Base-by-base conservation (phyloP, 2,888 invertebrate genomes). In the Abscondita cerata region DNA sequence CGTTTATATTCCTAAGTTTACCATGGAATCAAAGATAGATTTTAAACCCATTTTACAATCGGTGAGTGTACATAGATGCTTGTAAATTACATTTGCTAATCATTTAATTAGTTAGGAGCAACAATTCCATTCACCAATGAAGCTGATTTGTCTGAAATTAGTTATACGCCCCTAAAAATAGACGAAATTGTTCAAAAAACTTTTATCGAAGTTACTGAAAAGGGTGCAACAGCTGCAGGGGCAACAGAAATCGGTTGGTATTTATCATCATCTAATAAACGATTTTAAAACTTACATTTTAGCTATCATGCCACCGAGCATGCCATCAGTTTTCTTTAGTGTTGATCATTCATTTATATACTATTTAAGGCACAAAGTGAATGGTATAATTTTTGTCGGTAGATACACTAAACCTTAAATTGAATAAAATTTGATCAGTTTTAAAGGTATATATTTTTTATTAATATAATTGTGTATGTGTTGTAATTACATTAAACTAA, bases 1-100 rank as follows among this genome's bases (percentile, higher is more conserved):
- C 15, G 57, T 72, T 2, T 19, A 46, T 13, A 62, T 72, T 31
- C 72, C 72, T 0, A 70, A 64, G 48, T 72, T 72, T 51, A 62
- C 64, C 11, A 70, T 70, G 52, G 70, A 68, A 55, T 56, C 61
- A 1, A 46, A 52, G 1, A 64, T 68, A 11, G 82, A 89, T 62
- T 80, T 92, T 20, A 81, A 81, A n/a, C 76, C 80, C 0, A 71
- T 85, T n/a, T 76, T 92, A 47, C 76, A 82, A 13, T 83, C 87
- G 81, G 91, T 91, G 50, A 60, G 60, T 48, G 19, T 4, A 8
- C 25, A 25, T 25, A 4, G n/a, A n/a, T n/a, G n/a, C n/a, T 15
- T 18, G 3, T 44, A 11, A n/a, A 44, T 1, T 44, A 40, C 6
- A 11, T 18, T 44, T 18, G 4, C 18, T 16, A 2, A 25, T 25